phyloP scores from a whole-genome alignment of 2,888 invertebrate species.

The Erebia epiphron region DNA sequence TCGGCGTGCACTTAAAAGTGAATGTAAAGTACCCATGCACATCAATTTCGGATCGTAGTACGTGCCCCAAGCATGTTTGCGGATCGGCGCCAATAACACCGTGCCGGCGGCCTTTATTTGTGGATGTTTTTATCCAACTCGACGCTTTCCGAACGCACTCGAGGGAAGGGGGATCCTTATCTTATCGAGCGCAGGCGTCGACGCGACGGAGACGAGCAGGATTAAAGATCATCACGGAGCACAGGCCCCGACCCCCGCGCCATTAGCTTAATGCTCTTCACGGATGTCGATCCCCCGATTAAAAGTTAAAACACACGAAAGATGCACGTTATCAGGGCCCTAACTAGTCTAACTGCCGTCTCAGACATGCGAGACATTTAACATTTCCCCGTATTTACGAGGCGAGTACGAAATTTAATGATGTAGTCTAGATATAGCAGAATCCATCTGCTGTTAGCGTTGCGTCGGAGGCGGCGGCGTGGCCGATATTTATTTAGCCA shows the following conservation, averaged over 20 bases:
- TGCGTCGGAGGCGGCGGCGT: slow-evolving; percentile 72
- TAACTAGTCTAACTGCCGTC: slow-evolving; percentile 3
- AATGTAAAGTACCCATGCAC: slow-evolving; percentile 53
- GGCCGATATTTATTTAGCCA: slow-evolving; percentile 82
- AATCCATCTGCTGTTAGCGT: slow-evolving; percentile 72
- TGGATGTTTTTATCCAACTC: slow-evolving; percentile 66
- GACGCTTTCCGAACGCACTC: slow-evolving; percentile 47
- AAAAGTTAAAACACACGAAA: neutral
- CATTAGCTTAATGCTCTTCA: neutral
- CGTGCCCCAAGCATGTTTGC: slow-evolving; percentile 53
- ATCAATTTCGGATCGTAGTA: slow-evolving; percentile 51
- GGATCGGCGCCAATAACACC: slow-evolving; percentile 57
- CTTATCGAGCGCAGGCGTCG: slow-evolving; percentile 62
- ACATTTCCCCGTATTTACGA: slow-evolving; percentile 22
- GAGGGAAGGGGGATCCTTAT: slow-evolving; percentile 48
- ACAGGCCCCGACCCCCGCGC: neutral
- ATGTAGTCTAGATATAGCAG: slow-evolving; percentile 72
- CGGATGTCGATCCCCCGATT: neutral
- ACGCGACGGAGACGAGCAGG: slow-evolving; percentile 51
- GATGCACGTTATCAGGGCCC: neutral
- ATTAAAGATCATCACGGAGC: slow-evolving; percentile 50
- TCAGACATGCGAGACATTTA: slow-evolving; percentile 1
- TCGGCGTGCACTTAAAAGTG: slow-evolving; percentile 40
- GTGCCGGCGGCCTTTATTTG: slow-evolving; percentile 61
- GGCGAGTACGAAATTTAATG: slow-evolving; percentile 63